These are phyloP conservation scores for Acronicta psi DNA, from an alignment of 2,888 invertebrate species.

Conservation along the genomic window DNA sequence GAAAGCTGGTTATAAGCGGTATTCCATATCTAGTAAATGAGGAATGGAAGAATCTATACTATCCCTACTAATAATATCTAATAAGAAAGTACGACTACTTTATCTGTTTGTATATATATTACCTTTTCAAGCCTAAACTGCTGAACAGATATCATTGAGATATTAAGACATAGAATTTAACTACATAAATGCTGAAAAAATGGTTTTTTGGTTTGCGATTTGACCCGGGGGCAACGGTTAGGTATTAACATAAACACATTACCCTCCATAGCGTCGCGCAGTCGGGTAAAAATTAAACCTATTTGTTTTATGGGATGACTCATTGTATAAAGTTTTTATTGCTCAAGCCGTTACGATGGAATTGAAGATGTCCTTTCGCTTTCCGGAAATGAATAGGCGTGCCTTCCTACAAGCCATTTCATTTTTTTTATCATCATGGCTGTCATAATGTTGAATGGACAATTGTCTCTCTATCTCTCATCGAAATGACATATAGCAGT, in stretches of 20 bases:
- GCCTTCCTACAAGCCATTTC: neutral
- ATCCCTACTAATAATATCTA: too few species aligned
- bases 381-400: conserved; percentile 11
- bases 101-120: too few species aligned
- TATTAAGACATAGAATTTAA: too few species aligned
- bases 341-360: conserved; percentile 7
- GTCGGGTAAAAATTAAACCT: conserved; percentile 31
- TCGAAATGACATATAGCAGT: neutral
- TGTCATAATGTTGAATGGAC: neutral
- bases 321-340: conserved; percentile 20
- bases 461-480: neutral
- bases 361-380: conserved; percentile 12
- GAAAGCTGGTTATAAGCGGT: conserved; percentile 17
- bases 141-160: too few species aligned
- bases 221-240: too few species aligned
- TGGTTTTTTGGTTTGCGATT: too few species aligned
- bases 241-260: too few species aligned
- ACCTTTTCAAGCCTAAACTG: too few species aligned
- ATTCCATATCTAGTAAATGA: conserved; percentile 10
- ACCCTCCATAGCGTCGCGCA: too few species aligned
- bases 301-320: conserved; percentile 29
- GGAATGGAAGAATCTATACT: conserved; percentile 25
- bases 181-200: too few species aligned
- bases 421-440: neutral
- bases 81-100: too few species aligned